These are phyloP conservation scores for Aphelinus certus DNA, from an alignment of 1,140 invertebrate species.

Conservation along the genomic window DNA sequence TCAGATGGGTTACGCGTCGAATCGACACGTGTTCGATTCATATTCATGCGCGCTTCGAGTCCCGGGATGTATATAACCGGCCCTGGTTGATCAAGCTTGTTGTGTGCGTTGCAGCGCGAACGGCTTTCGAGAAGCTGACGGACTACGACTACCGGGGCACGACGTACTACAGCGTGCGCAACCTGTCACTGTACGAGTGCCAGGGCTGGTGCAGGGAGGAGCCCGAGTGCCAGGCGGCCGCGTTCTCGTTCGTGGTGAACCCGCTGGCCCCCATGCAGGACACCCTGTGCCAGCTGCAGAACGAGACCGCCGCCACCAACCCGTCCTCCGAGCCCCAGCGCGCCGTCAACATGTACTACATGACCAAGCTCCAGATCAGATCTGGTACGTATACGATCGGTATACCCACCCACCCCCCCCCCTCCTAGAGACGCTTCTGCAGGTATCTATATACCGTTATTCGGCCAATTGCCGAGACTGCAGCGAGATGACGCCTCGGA, in stretches of 20 bases:
- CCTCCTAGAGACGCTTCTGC: no score
- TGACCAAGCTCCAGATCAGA: slow-evolving; percentile 91
- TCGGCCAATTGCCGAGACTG: neutral
- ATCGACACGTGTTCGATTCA: no score
- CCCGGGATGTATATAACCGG: no score
- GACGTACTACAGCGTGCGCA: slow-evolving; percentile 91
- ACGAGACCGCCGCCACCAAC: slow-evolving; percentile 89
- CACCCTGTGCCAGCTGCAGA: slow-evolving; percentile 90
- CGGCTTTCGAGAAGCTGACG: slow-evolving; percentile 93
- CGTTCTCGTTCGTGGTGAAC: slow-evolving; percentile 92
- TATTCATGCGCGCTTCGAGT: no score
- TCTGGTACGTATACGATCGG: slow-evolving; percentile 67
- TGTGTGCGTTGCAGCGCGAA: slow-evolving; percentile 70
- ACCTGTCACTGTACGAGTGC: slow-evolving; percentile 91
- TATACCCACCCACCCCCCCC: no score
- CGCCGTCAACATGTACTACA: slow-evolving; percentile 92
- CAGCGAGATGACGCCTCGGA: no score
- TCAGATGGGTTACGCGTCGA: no score
- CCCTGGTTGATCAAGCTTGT: no score
- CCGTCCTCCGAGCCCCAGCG: slow-evolving; percentile 82
- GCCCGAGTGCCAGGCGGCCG: slow-evolving; percentile 87
- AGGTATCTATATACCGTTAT: neutral
- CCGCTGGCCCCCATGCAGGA: slow-evolving; percentile 91
- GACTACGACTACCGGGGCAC: slow-evolving; percentile 90
- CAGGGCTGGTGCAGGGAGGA: slow-evolving; percentile 94